Base-by-base conservation (phyloP, 2,113 vertebrate species). In the Archocentrus centrarchus region DNA sequence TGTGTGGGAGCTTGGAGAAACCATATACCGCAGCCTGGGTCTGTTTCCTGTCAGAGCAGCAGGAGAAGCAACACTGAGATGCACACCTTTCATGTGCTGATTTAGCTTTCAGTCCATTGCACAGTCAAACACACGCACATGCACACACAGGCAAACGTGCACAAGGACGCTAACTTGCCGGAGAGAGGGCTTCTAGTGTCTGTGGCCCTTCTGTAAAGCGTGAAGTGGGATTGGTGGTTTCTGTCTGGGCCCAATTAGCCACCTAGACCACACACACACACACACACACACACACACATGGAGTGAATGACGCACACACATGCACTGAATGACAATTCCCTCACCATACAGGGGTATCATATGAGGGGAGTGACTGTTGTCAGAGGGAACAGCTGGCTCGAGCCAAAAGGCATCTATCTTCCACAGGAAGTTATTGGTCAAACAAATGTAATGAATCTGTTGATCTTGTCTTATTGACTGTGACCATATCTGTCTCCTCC, bases 11-110 rank as follows among this genome's bases (percentile, higher is more conserved):
- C 77, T 70, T 17, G 77, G 78, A 76, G 93, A 91, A 94, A 95
- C 85, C 77, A 66, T 90, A 91, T 53, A 91, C 93, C 66, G 11
- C 88, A 47, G 86, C 35, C 13, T 82, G 80, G 63, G 86, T 83
- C 92, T 95, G 93, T 85, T 95, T 94, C 91, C 92, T 89, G 90
- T 94, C 92, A 93, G 88, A 73, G 78, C 68, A 79, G 88, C 84
- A 58, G 77, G 87, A 86, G 83, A 82, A 92, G 87, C 91, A 91
- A 62, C 89, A 68, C 87, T 77, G 86, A 90, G 93, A 92, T 91
- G 75, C 90, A 82, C 91, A 93, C 91, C 90, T 94, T 95, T 94
- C 92, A 95, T 93, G 90, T 93, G 93, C 90, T 82, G 86, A 89
- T 92, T 89, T 83, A 79, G 41, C 80, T 80, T 85, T 80, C 20